Base-by-base conservation (phyloP, 2,888 invertebrate species). In the Hemaris fuciformis region DNA sequence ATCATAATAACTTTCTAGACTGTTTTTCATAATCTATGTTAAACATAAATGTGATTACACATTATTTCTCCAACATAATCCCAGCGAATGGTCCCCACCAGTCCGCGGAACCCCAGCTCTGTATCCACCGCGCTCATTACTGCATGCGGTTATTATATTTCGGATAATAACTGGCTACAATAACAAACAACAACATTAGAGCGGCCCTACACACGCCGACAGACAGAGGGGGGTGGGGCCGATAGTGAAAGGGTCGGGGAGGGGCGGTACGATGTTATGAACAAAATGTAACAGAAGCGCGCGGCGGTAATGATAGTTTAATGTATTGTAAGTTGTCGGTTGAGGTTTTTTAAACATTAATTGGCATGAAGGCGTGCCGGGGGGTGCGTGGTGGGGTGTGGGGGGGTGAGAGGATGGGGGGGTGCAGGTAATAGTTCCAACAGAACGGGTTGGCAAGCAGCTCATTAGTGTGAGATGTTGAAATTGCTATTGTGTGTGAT, bases 131-230 rank as follows among this genome's bases (percentile, higher is more conserved):
- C 27, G 25, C 22, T 48, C 25, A 31, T 53, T 27, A 53, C 38
- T 1, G 38, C 38, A n/a, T 38, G 53, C 53, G 18, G 53, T 53
- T 53, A 53, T 53, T 53, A 53, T 53, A 53, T 53, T 53, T 27
- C 8, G 45, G 27, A 15, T 53, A 53, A 27, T 31, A 53, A 53
- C 20, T n/a, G 38, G 13, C 3, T 43, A 53, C 53, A 53, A 53
- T 27, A 53, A 53, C 53, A 43, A 43, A 43, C 20, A 53, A 18
- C 18, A 31, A 38, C 38, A 38, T n/a, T 38, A 38, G 38, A n/a
- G 13, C n/a, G 13, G 5, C n/a, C n/a, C n/a, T n/a, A n/a, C n/a
- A n/a, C n/a, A n/a, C n/a, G n/a, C n/a, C n/a, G n/a, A n/a, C n/a
- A n/a, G n/a, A n/a, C n/a, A n/a, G n/a, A n/a, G n/a, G n/a, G n/a